These are phyloP conservation scores for Spilosoma lubricipeda DNA, from an alignment of 2,888 invertebrate genomes.

Conservation along the genomic window DNA sequence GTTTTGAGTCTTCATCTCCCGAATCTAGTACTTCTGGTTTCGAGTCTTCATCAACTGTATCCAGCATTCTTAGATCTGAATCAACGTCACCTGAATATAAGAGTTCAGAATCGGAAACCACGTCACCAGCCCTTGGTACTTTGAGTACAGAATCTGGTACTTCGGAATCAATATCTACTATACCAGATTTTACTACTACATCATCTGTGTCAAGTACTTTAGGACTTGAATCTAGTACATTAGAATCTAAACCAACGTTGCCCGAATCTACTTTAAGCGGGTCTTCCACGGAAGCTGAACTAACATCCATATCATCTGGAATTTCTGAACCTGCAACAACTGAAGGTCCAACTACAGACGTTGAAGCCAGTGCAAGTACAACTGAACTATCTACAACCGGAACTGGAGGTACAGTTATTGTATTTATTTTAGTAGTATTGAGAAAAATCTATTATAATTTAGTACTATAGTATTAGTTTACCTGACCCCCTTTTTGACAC, in stretches of 20 bases:
- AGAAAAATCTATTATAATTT: not conserved
- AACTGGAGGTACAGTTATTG: not conserved
- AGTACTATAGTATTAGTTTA: not conserved
- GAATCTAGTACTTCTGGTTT: not conserved
- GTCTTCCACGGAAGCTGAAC: not conserved
- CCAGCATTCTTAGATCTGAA: not conserved
- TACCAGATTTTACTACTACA: not conserved
- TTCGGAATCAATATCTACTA: not conserved
- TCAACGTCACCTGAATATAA: constrained; percentile 2
- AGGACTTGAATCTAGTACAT: not conserved
- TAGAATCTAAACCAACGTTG: not conserved
- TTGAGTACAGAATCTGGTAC: not conserved
- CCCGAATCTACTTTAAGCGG: not conserved
- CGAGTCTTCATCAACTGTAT: not conserved
- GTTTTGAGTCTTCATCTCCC: not conserved
- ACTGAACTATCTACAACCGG: not conserved
- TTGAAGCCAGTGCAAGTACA: not conserved
- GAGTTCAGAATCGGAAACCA: constrained; percentile 7
- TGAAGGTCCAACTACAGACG: not conserved
- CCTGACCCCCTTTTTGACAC: not conserved
- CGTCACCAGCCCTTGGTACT: constrained; percentile 9
- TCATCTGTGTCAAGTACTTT: not conserved
- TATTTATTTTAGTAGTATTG: not conserved
- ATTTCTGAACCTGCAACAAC: not conserved
- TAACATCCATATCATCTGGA: not conserved